Base-by-base conservation (phyloP, 2,797 vertebrate species). In the Phrynocephalus forsythii region DNA sequence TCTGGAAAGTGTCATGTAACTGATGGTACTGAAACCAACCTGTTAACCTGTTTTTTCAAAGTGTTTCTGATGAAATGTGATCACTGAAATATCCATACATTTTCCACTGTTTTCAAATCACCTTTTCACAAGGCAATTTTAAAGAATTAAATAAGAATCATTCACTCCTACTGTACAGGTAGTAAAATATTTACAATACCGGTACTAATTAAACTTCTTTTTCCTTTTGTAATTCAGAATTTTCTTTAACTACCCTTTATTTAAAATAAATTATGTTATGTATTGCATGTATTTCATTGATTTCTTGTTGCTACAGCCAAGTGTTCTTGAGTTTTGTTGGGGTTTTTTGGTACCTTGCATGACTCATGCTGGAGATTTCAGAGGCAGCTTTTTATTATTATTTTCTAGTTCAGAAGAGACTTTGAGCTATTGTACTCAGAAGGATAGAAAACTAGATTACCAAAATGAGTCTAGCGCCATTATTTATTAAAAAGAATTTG, bases 21-120 rank as follows among this genome's bases (percentile, higher is more conserved):
- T n/a, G n/a, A n/a, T n/a, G n/a, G n/a, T n/a, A n/a, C n/a, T n/a
- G n/a, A n/a, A n/a, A n/a, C n/a, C n/a, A n/a, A n/a, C n/a, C n/a
- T n/a, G n/a, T n/a, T 26, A 16, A 26, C 71, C 33, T 76, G 86
- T 9, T 3, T 28, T 75, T 66, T 77, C 1, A 24, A 85, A 48
- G 13, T 87, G 7, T 30, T 71, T 44, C 1, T 77, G 48, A 0
- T 91, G 71, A 67, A 2, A 82, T 85, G 48, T 16, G 69, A 0
- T 80, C 72, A 44, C 26, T 83, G 79, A 85, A 90, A 91, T 38
- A 84, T 76, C 52, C 22, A 75, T 20, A 13, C 10, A 0, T 33
- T 1, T 22, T 52, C 75, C 60, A 48, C 15, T 15, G 9, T 66
- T 48, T 44, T 76, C 56, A 85, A 22, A 84, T 2, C 8, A 26